Base-by-base conservation (phyloP, 2,797 vertebrate species). In the Semotilus atromaculatus region DNA sequence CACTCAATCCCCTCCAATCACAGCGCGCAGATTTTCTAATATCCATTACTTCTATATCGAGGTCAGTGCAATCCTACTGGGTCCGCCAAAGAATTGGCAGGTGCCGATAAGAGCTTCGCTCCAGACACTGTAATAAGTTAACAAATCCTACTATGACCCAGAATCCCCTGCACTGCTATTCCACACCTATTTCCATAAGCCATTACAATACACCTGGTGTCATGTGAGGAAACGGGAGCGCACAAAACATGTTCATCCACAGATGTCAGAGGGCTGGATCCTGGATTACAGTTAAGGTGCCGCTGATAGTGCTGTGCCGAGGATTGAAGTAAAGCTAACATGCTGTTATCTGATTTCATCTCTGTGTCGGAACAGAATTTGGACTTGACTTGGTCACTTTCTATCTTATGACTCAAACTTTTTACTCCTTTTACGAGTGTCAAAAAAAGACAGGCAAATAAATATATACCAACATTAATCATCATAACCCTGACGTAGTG, bases 141-240 rank as follows among this genome's bases (percentile, higher is more conserved):
- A 94, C 94, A 95, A 96, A 96, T 95, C 95, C 95, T 89, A 91
- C 90, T 91, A 90, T 95, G 94, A 94, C 94, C 94, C 93, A 93
- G 91, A 94, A 95, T 93, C 92, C 92, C 93, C 92, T 92, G 93
- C 90, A 90, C 91, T 93, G 90, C 88, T 87, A 72, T 92, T 91
- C 91, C 87, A 90, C 90, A 89, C 91, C 92, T 91, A 93, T 94
- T 95, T 93, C 93, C 91, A 94, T 94, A 95, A 93, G 91, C 93
- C 91, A 93, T 94, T 94, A 92, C 94, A 93, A 91, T 91, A 91
- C 91, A 93, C 90, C 93, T 91, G 91, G 90, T 92, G 91, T 94
- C 93, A 88, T 91, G 86, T 81, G 89, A 91, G 89, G 89, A 91
- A 88, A 92, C 81, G 84, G 36, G 26, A 0, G 84, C 88, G 86